Percentiles rank a stretch among this genome's conserved stretches.
These are phyloP conservation scores for Brienomyrus brachyistius DNA, from an alignment of 2,113 vertebrate species.

Conservation along the genomic window DNA sequence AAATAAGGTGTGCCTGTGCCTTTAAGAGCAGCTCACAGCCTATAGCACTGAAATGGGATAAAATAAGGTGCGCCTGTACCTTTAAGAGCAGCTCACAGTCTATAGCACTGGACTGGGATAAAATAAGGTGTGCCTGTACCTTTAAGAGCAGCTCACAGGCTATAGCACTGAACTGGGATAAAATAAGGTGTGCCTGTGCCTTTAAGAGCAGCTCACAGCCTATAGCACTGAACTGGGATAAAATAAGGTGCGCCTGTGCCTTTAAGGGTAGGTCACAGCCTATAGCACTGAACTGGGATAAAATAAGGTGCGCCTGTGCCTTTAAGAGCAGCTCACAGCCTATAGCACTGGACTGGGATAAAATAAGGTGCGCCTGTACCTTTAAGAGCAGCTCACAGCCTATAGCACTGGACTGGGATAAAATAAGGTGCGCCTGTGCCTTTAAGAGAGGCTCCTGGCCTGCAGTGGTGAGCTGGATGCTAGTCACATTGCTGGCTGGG, in stretches of 20 bases:
- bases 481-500: background rate
- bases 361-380: background rate
- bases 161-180: background rate
- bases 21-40: too few relatives aligned
- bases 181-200: background rate
- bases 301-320: background rate
- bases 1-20: too few relatives aligned
- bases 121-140: too few relatives aligned
- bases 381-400: background rate
- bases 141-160: too few relatives aligned
- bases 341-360: background rate
- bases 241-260: background rate
- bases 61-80: too few relatives aligned
- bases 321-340: conserved; percentile 1
- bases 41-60: too few relatives aligned
- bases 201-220: background rate
- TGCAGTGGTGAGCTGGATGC: background rate
- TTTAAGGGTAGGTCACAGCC: background rate
- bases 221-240: background rate
- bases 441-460: conserved; percentile 12
- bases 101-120: background rate
- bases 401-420: background rate
- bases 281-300: background rate
- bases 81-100: background rate
- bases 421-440: background rate